phyloP scores from a whole-genome alignment of 2,113 vertebrate species.

The Planiliza haematocheilus region DNA sequence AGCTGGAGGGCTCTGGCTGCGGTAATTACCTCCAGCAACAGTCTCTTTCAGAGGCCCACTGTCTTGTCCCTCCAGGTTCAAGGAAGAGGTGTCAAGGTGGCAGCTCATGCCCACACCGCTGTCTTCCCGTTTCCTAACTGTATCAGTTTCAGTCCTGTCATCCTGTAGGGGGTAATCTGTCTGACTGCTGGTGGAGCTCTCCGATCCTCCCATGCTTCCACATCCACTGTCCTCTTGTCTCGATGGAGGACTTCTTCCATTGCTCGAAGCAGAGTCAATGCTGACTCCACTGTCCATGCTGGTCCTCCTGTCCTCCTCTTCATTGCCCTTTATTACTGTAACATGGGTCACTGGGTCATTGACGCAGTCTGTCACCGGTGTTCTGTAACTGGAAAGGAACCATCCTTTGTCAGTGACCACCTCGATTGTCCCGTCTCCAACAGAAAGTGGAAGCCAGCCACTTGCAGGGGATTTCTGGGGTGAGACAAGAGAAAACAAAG shows the following conservation, averaged over 20 bases:
- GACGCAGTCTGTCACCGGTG: constrained; percentile 16
- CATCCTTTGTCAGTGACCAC: constrained; percentile 81
- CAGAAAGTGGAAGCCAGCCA: constrained; percentile 75
- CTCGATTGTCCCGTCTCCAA: constrained; percentile 69
- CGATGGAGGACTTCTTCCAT: background rate
- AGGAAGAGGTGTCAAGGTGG: constrained; percentile 44
- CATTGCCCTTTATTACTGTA: background rate
- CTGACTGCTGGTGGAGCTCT: constrained; percentile 55
- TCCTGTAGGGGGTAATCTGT: constrained; percentile 54
- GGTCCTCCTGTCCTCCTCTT: constrained; percentile 63
- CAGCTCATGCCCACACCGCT: constrained; percentile 68
- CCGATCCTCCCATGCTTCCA: constrained; percentile 74
- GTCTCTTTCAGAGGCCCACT: constrained; percentile 31
- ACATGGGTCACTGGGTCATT: background rate
- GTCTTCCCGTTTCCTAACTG: constrained; percentile 43
- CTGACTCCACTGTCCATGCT: constrained; percentile 80
- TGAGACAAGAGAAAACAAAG: background rate
- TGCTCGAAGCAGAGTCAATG: constrained; percentile 34
- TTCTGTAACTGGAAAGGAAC: constrained; percentile 63
- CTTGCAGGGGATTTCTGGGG: constrained; percentile 73
- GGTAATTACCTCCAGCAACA: constrained; percentile 57
- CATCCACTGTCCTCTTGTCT: constrained; percentile 82
- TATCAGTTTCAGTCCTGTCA: constrained; percentile 3
- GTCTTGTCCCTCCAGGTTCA: constrained; percentile 56
- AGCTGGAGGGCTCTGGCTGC: constrained; percentile 61